These are phyloP conservation scores for Drosophila leontia DNA, from an alignment of 1,140 invertebrate species.

Conservation along the genomic window DNA sequence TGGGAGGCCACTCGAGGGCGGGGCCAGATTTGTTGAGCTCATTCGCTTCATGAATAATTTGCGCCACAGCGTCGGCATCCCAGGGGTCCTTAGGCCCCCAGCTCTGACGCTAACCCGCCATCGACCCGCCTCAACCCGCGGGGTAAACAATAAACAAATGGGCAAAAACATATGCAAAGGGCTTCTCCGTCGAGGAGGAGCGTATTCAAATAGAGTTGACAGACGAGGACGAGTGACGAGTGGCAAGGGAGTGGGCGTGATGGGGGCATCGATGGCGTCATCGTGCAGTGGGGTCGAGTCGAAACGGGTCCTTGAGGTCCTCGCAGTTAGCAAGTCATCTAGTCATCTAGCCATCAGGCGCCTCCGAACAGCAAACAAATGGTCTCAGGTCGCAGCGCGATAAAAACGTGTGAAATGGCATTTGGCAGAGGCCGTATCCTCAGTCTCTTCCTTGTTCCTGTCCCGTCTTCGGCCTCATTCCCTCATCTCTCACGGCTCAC, in stretches of 20 bases:
- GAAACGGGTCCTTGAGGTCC: slow-evolving; percentile 7
- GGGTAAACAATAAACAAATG: slow-evolving; percentile 77
- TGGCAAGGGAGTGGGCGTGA: slow-evolving; percentile 40
- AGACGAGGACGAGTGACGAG: slow-evolving; percentile 61
- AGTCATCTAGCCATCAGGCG: slow-evolving; percentile 77
- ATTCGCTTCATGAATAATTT: slow-evolving; percentile 82
- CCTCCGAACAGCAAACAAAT: slow-evolving; percentile 70
- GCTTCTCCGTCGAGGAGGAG: slow-evolving; percentile 20
- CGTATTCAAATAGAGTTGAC: slow-evolving; percentile 74
- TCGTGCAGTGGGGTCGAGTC: slow-evolving; percentile 18
- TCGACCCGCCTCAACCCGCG: slow-evolving; percentile 4
- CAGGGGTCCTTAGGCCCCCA: slow-evolving; percentile 4
- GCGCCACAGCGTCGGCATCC: slow-evolving; percentile 72
- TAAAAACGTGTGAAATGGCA: slow-evolving; percentile 80
- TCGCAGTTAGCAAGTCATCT: slow-evolving; percentile 70
- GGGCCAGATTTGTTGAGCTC: slow-evolving; percentile 77
- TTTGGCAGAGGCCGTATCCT: slow-evolving; percentile 60
- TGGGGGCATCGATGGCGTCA: slow-evolving; percentile 71
- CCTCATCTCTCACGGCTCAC: slow-evolving; percentile 12
- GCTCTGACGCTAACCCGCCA: slow-evolving; percentile 5
- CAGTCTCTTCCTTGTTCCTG: neutral
- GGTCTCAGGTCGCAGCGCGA: slow-evolving; percentile 55
- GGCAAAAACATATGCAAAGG: slow-evolving; percentile 79
- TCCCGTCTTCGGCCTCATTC: neutral
- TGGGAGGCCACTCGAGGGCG: slow-evolving; percentile 28